Base-by-base conservation (phyloP, 2,797 vertebrate genomes). In the Labroides dimidiatus region DNA sequence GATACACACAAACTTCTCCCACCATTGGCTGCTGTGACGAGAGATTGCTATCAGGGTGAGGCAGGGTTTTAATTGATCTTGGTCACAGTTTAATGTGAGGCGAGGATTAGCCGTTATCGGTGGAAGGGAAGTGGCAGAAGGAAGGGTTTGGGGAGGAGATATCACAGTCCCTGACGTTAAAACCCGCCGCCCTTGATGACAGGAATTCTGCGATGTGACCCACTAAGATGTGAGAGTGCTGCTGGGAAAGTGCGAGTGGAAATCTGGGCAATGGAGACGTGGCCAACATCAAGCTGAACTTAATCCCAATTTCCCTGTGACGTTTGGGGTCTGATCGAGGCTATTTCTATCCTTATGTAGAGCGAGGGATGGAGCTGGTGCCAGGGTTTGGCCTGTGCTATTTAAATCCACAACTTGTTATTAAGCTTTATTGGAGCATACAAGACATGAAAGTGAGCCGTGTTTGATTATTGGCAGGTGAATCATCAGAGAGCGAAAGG, bases 11-110 rank as follows among this genome's bases (percentile, higher is more conserved):
- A 70, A 75, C 70, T 70, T 72, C 78, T 80, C 72, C 74, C 86
- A 86, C 87, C 84, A 81, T 56, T 88, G 89, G 84, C 81, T 86
- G 86, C 82, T 75, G 81, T 56, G 45, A 72, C 89, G 84, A 81
- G 87, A 93, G 93, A 95, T 94, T 75, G 82, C 82, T 89, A 94
- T 94, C 93, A 10, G 85, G 81, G 77, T 75, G 80, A 90, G 81
- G 86, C 74, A 66, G 87, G 82, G 81, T 89, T 94, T 94, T 94
- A 95, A 95, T 94, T 94, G 93, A 95, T 95, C 93, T 94, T 86
- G 86, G 93, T 94, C 93, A 94, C 87, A 92, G 93, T 93, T 93
- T 92, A 92, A 93, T 91, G 87, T 81, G 85, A 92, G 91, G 91
- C 90, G 50, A 74, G 92, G 93, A 94, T 95, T 95, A 94, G 83